Evolutionary conservation across 2,113 vertebrate species (phyloP).

Genomic region (Naja naja): DNA sequence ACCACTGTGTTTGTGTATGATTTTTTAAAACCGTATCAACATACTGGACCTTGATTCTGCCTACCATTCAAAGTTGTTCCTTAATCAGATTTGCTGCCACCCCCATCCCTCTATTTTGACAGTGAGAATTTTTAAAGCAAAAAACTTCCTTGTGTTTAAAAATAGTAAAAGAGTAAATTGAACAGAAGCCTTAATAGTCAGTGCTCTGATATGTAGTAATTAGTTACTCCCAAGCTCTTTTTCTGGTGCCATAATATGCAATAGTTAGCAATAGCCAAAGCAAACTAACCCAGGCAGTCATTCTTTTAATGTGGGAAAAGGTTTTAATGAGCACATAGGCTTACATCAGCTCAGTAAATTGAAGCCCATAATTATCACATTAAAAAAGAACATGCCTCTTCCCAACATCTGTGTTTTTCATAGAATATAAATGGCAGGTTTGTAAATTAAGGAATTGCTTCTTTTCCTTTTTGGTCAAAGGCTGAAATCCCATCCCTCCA

Average conservation of each 20-base stretch:
- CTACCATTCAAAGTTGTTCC: neutral
- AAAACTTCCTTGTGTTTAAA: neutral
- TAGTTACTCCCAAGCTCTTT: neutral
- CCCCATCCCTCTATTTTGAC: neutral
- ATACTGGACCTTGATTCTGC: neutral
- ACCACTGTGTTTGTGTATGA: neutral
- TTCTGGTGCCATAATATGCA: neutral
- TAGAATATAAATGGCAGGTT: neutral
- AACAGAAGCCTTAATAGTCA: neutral
- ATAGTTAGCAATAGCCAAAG: neutral
- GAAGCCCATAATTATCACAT: neutral
- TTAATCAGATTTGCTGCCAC: neutral
- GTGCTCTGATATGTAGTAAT: neutral
- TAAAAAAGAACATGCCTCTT: neutral
- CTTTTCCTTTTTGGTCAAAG: neutral
- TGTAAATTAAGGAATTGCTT: neutral
- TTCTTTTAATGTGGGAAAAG: neutral
- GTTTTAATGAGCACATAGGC: constrained; percentile 10
- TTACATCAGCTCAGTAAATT: accelerated
- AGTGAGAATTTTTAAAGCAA: neutral
- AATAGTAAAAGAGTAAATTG: neutral
- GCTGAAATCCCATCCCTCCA: neutral
- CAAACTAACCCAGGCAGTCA: accelerated
- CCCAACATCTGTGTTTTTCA: neutral
- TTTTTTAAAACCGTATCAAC: neutral